Percentiles rank a stretch among this genome's conserved stretches.
Evolutionary conservation across 2,113 vertebrate genomes (phyloP).

Genomic region (Chaenocephalus aceratus): DNA sequence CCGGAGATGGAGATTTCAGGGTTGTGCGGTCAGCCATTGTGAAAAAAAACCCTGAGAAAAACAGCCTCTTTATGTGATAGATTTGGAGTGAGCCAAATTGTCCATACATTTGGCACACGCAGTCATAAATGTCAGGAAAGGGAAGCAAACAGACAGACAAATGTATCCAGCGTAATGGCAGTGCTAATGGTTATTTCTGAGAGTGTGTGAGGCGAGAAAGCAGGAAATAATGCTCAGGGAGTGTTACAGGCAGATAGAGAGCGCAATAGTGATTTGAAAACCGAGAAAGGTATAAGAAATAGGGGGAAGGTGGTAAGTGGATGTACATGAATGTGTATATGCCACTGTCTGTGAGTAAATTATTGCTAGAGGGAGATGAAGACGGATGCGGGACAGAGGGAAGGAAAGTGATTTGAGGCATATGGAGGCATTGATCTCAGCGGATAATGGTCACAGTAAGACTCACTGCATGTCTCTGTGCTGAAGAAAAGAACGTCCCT

Average conservation of each 20-base stretch:
- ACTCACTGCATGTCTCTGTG: constrained; percentile 14
- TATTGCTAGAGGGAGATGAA: constrained; percentile 30
- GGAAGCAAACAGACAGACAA: constrained; percentile 74
- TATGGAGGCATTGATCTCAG: constrained; percentile 40
- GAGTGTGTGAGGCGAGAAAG: background rate
- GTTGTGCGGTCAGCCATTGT: constrained; percentile 60
- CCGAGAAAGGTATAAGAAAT: constrained; percentile 14
- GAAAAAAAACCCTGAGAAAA: constrained; percentile 65
- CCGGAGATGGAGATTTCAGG: constrained; percentile 61
- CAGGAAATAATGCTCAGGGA: constrained; percentile 4
- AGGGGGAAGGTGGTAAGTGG: constrained; percentile 6
- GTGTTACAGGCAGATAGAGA: constrained; percentile 11
- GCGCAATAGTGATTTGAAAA: constrained; percentile 24
- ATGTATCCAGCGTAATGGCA: constrained; percentile 64
- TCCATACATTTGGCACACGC: constrained; percentile 79
- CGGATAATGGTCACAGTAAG: constrained; percentile 22
- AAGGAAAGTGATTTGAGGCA: constrained; percentile 19
- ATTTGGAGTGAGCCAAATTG: constrained; percentile 78
- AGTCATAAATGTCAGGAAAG: constrained; percentile 77
- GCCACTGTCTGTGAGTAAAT: constrained; percentile 19
- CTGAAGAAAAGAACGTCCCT: background rate
- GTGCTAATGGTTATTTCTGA: constrained; percentile 65
- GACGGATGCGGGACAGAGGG: constrained; percentile 14
- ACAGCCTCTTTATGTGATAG: constrained; percentile 71
- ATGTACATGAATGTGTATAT: constrained; percentile 19